Base-by-base conservation (phyloP, 2,888 invertebrate genomes). In the Allygus modestus region DNA sequence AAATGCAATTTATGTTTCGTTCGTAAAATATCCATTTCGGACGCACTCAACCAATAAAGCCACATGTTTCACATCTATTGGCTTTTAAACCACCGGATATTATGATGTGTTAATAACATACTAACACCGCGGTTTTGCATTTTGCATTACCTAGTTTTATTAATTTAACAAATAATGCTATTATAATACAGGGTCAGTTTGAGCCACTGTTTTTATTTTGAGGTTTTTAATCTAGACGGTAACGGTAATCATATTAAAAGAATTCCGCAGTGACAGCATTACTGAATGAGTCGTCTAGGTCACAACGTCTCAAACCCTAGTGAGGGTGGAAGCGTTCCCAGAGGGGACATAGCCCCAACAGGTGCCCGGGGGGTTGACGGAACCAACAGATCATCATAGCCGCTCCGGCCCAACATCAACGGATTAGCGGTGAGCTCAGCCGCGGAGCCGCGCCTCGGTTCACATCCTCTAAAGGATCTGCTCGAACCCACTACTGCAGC, bases 301-400 rank as follows among this genome's bases (percentile, higher is more conserved):
- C 46, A 46, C 46, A 46, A 46, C 46, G 12, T 46, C 12, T 46
- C 46, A 46, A 46, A 17, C 12, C n/a, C n/a, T 12, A 17, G 46
- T 12, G 12, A 17, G 28, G 33, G 58, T 11, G 79, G 58, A 33
- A 58, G 12, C 28, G 69, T 51, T 51, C 51, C 33, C 77, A 51
- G 77, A 31, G 37, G 54, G 58, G 51, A 58, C 46, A 51, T 51
- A 51, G 51, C 77, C 7, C 51, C 79, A 79, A 79, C 79, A 79
- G 79, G 79, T 79, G 79, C 77, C 43, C 0, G 51, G 75, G 43
- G 46, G 51, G 46, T 43, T 51, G 79, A 79, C 58, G 31, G n/a
- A 51, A 51, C 79, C 54, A 58, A 79, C 79, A 79, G 33, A 79
- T 79, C 79, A 46, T 5, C n/a, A 23, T 23, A 4, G 20, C 17